phyloP scores from a whole-genome alignment of 2,888 invertebrate species.

The Epirrita christyi region DNA sequence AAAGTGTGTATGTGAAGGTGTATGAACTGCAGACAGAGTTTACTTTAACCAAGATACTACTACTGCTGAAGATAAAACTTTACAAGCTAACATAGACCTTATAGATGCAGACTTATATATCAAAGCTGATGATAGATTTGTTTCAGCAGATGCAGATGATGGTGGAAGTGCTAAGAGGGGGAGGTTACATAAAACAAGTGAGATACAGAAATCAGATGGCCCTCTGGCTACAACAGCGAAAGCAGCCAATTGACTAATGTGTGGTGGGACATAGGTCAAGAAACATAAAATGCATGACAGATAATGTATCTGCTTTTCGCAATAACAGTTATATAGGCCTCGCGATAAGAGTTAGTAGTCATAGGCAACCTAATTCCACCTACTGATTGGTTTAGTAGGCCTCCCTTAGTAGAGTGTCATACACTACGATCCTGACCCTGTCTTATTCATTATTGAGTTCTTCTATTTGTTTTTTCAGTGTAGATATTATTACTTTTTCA shows the following conservation, averaged over 20 bases:
- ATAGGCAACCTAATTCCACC: no score
- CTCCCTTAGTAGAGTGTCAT: no score
- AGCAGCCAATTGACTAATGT: slow-evolving; percentile 66
- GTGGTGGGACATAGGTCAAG: slow-evolving; percentile 45
- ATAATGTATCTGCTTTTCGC: neutral
- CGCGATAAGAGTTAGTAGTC: no score
- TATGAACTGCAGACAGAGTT: slow-evolving; percentile 56
- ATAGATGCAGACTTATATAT: slow-evolving; percentile 18
- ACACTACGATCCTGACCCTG: no score
- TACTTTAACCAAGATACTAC: slow-evolving; percentile 47
- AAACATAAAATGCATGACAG: slow-evolving; percentile 38
- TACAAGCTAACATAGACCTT: slow-evolving; percentile 41
- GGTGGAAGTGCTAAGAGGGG: slow-evolving; percentile 48
- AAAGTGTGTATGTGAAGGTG: slow-evolving; percentile 44
- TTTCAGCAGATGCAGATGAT: slow-evolving; percentile 17
- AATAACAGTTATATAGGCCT: slow-evolving; percentile 6
- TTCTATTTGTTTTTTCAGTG: no score
- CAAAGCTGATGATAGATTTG: slow-evolving; percentile 6
- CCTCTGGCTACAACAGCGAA: slow-evolving; percentile 70
- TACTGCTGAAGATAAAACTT: slow-evolving; percentile 19
- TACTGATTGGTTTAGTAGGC: no score
- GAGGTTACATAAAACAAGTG: slow-evolving; percentile 73
- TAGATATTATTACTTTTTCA: no score
- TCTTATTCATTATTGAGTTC: no score
- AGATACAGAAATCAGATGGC: slow-evolving; percentile 65